These are phyloP conservation scores for Rhadinocentrus ornatus DNA, from an alignment of 2,797 vertebrate species.

Conservation along the genomic window DNA sequence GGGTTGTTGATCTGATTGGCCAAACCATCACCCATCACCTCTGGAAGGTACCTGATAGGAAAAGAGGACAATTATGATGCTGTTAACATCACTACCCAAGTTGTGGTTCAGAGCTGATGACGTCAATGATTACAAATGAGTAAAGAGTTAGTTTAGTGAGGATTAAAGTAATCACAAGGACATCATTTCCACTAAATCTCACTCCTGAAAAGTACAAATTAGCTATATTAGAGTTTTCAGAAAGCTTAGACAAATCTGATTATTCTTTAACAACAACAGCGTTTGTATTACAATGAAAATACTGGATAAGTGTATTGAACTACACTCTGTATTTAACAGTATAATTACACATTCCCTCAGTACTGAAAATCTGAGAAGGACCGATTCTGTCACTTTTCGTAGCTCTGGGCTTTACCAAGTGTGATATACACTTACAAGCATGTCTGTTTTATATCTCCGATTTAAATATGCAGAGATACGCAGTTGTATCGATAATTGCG, in stretches of 20 bases:
- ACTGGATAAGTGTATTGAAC: neutral
- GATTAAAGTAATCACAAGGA: neutral
- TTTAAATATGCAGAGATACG: neutral
- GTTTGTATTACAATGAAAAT: neutral
- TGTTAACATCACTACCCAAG: neutral
- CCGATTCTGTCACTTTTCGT: too few relatives aligned
- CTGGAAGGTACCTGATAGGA: conserved; percentile 88
- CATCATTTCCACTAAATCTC: neutral
- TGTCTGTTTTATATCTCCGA: neutral
- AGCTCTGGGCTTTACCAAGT: too few relatives aligned
- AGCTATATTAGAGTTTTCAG: neutral
- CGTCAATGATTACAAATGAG: neutral
- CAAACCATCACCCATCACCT: conserved; percentile 92
- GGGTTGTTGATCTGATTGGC: conserved; percentile 97
- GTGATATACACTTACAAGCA: neutral
- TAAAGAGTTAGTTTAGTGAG: neutral
- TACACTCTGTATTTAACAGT: neutral
- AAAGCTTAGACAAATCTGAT: neutral
- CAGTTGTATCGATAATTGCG: neutral
- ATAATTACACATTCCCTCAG: neutral
- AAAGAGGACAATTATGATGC: neutral
- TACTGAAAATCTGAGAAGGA: neutral
- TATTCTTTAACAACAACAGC: too few relatives aligned
- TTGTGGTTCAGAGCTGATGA: neutral
- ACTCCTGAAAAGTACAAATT: neutral